phyloP scores from a whole-genome alignment of 2,888 invertebrate genomes.

The Drosophila nigricruria region DNA sequence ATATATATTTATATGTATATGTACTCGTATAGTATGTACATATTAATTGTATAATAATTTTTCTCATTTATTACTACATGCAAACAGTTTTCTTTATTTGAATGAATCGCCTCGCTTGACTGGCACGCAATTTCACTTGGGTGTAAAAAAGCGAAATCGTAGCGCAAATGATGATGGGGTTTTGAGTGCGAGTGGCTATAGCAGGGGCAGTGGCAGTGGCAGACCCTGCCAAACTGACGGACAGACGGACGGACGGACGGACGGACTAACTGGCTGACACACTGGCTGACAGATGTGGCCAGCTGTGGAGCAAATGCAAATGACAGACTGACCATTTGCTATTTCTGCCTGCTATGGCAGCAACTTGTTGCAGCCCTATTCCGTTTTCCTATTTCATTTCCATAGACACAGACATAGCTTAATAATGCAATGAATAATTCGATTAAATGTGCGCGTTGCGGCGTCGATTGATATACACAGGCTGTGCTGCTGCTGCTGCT shows the following conservation, averaged over 20 bases:
- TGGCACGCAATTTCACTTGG: conserved; percentile 72
- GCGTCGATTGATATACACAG: conserved; percentile 68
- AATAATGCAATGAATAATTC: conserved; percentile 63
- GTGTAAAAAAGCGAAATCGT: conserved; percentile 53
- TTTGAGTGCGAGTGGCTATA: conserved; percentile 24
- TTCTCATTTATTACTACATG: conserved; percentile 68
- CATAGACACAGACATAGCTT: conserved; percentile 18
- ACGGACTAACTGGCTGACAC: conserved; percentile 33
- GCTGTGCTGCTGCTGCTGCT: conserved; percentile 40
- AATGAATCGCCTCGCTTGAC: conserved; percentile 73
- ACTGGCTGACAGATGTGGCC: conserved; percentile 45
- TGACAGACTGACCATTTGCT: conserved; percentile 29
- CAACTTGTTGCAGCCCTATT: conserved; percentile 60
- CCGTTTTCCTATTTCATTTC: conserved; percentile 8
- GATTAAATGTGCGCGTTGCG: conserved; percentile 51
- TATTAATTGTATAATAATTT: conserved; percentile 77
- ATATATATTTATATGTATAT: conserved; percentile 12
- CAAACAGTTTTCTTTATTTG: conserved; percentile 75
- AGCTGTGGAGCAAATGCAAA: conserved; percentile 44
- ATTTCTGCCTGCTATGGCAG: conserved; percentile 15
- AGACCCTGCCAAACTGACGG: conserved; percentile 23
- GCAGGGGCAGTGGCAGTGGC: conserved; percentile 13
- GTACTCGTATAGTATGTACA: conserved; percentile 18
- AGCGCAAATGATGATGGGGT: conserved; percentile 55
- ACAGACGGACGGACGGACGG: conserved; percentile 28